Evolutionary conservation across 2,113 vertebrate genomes (phyloP).

Genomic region (Saiga tatarica): DNA sequence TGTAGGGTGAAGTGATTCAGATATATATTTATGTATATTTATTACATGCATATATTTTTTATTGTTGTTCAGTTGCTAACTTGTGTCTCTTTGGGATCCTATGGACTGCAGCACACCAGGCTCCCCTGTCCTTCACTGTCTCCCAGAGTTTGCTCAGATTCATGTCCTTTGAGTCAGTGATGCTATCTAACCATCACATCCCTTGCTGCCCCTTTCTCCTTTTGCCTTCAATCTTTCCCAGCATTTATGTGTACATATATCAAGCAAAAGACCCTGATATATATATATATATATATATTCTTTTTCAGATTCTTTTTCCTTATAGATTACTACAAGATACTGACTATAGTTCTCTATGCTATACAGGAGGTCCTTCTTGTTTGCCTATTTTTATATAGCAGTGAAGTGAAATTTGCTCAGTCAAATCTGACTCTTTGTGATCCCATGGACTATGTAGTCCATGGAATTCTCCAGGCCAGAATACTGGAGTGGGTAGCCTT

Average conservation of each 20-base stretch:
- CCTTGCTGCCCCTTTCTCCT: neutral
- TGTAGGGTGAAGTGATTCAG: neutral
- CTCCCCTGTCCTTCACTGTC: neutral
- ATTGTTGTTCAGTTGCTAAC: neutral
- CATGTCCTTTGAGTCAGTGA: neutral
- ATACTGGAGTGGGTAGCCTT: neutral
- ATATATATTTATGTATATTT: neutral
- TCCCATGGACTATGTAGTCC: neutral
- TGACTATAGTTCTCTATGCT: neutral
- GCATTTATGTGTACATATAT: neutral
- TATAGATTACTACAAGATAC: neutral
- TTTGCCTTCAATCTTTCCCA: neutral
- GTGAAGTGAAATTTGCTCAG: neutral
- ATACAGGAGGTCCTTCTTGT: neutral
- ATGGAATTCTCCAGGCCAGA: neutral
- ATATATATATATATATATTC: neutral
- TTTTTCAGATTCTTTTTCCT: neutral
- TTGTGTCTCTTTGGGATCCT: neutral
- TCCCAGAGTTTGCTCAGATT: neutral
- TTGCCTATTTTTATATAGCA: neutral
- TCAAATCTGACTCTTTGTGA: neutral
- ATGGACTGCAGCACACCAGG: neutral
- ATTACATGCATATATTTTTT: neutral
- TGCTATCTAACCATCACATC: neutral
- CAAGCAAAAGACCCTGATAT: neutral